phyloP scores from a whole-genome alignment of 2,113 vertebrate genomes.

The Solenodon paradoxus region DNA sequence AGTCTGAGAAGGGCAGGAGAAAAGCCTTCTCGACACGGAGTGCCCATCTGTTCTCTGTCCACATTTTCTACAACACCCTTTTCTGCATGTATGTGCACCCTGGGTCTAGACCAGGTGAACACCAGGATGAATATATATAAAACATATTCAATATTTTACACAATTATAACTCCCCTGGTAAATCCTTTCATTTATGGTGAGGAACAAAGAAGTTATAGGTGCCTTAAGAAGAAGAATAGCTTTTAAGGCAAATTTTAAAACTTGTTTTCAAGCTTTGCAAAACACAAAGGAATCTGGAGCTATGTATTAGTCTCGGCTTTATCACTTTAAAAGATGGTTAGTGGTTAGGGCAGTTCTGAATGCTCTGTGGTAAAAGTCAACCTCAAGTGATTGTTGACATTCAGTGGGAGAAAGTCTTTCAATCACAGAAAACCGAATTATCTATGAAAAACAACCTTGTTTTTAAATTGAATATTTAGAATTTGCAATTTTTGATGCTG shows the following conservation, averaged over 20 bases:
- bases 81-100: conserved; percentile 62
- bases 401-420: background rate
- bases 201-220: conserved; percentile 57
- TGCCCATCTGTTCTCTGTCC: conserved; percentile 56
- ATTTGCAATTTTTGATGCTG: background rate
- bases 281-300: background rate
- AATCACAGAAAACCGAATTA: background rate
- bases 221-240: conserved; percentile 41
- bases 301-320: background rate
- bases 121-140: conserved; percentile 42
- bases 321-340: background rate
- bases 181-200: conserved; percentile 66
- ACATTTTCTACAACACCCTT: conserved; percentile 55
- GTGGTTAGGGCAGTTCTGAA: background rate
- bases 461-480: background rate
- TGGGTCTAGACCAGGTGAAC: background rate
- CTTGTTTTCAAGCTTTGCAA: background rate
- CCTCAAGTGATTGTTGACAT: background rate
- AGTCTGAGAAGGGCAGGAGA: background rate
- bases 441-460: background rate
- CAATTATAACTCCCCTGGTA: conserved; percentile 51
- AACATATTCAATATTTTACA: conserved; percentile 67
- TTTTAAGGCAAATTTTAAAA: background rate
- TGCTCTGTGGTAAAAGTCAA: background rate
- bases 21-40: conserved; percentile 61